phyloP scores from a whole-genome alignment of 2,888 invertebrate species.

The Tortricodes alternella region DNA sequence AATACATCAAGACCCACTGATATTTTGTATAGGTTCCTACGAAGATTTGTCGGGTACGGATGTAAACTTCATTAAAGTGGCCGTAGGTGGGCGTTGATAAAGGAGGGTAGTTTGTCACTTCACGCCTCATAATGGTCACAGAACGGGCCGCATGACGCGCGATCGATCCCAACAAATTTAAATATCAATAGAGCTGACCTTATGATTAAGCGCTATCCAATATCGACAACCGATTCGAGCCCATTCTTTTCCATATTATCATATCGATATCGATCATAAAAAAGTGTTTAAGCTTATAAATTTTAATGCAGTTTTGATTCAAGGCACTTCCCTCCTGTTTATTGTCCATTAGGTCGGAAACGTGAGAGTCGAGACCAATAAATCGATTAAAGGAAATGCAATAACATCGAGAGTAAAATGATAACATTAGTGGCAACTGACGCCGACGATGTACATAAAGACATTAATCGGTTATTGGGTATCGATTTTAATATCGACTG shows the following conservation, averaged over 20 bases:
- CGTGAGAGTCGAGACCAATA: slow-evolving; percentile 18
- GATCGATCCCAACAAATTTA: slow-evolving; percentile 54
- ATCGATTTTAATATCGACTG: neutral
- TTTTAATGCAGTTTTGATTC: slow-evolving; percentile 23
- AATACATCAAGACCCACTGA: too few relatives aligned
- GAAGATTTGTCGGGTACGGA: slow-evolving; percentile 43
- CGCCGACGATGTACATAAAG: slow-evolving; percentile 24
- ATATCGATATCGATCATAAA: slow-evolving; percentile 22
- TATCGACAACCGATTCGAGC: slow-evolving; percentile 11
- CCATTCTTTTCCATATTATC: slow-evolving; percentile 18
- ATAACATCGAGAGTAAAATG: slow-evolving; percentile 36
- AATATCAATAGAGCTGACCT: slow-evolving; percentile 35
- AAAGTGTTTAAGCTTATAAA: slow-evolving; percentile 22
- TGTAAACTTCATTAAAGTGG: slow-evolving; percentile 48
- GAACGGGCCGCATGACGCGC: slow-evolving; percentile 41
- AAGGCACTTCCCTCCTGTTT: slow-evolving; percentile 23
- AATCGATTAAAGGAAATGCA: slow-evolving; percentile 31
- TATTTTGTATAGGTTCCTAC: neutral
- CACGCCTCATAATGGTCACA: slow-evolving; percentile 57
- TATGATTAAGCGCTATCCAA: slow-evolving; percentile 15
- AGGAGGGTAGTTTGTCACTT: slow-evolving; percentile 68
- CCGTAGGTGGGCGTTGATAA: slow-evolving; percentile 62
- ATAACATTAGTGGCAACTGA: slow-evolving; percentile 37
- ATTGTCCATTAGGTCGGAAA: slow-evolving; percentile 12
- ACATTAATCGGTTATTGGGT: slow-evolving; percentile 2